Evolutionary conservation across 2,888 invertebrate genomes (phyloP).

Genomic region (Caenorhabditis auriculariae): DNA sequence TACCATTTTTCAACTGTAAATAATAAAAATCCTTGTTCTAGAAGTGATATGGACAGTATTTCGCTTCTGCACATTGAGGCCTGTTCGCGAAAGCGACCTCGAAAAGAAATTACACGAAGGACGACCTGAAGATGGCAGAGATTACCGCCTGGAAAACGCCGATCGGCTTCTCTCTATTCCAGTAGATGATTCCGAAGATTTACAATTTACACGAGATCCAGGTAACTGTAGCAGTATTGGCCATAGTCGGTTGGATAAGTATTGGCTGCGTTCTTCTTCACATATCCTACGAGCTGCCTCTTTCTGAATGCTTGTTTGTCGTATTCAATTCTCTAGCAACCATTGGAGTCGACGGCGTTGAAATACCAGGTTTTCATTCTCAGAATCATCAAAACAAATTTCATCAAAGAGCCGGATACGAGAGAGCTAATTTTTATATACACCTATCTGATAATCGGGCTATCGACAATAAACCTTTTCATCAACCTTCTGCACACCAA

Average conservation of each 20-base stretch:
- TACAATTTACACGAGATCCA: neutral
- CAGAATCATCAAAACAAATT: no score
- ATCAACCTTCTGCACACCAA: conserved; percentile 45
- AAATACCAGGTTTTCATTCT: conserved; percentile 26
- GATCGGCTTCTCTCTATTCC: conserved; percentile 41
- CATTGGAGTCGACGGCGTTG: conserved; percentile 57
- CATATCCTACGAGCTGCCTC: conserved; percentile 60
- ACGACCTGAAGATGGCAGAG: conserved; percentile 3
- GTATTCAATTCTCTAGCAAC: conserved; percentile 64
- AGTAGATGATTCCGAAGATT: no score
- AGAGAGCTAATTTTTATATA: no score
- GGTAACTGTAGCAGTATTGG: conserved; percentile 43
- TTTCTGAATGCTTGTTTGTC: conserved; percentile 64
- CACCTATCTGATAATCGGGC: conserved; percentile 36
- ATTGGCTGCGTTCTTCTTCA: conserved; percentile 63
- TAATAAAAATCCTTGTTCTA: conserved; percentile 13
- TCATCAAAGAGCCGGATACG: no score
- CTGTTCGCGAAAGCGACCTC: conserved; percentile 33
- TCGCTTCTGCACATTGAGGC: conserved; percentile 49
- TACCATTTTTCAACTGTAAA: neutral
- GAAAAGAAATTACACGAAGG: conserved; percentile 15
- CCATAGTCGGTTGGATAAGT: conserved; percentile 35
- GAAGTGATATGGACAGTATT: conserved; percentile 47
- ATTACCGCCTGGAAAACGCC: conserved; percentile 35
- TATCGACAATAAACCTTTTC: conserved; percentile 40